Base-by-base conservation (phyloP, 2,113 vertebrate species). In the Tragelaphus imberbis region DNA sequence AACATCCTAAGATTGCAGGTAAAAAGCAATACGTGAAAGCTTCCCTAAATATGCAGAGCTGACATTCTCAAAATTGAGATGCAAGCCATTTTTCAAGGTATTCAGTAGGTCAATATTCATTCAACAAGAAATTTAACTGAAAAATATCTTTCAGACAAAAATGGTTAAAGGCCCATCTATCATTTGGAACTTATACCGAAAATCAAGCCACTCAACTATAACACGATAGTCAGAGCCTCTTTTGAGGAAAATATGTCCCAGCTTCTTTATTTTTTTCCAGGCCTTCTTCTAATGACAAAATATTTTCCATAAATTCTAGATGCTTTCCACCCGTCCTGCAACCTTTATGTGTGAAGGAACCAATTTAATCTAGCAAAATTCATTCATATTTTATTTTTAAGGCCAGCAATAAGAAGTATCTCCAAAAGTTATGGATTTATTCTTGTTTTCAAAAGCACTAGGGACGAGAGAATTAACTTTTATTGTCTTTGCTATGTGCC, bases 361-460 rank as follows among this genome's bases (percentile, higher is more conserved):
- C 27, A 97, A 94, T 61, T 97, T 82, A 94, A 84, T 96, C 51
- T 79, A 47, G 15, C 7, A 95, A 95, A 59, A 97, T 88, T 91
- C 7, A 58, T 68, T 59, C 23, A 59, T 33, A 84, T 9, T 97
- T 97, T 16, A 86, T 77, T 47, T 36, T 87, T 84, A 97, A 90
- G 80, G 49, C 47, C 51, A 84, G 51, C 28, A 93, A 88, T 40
- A 49, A 94, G 61, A 89, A 80, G 8, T 49, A 10, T 79, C 68
- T 79, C 40, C 89, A 82, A 97, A 97, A 91, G 16, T 47, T 12
- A 90, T 28, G 47, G 3, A 65, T 96, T 94, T 47, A 77, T 55
- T 96, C 40, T 90, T 63, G 49, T 88, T 92, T 97, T 95, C n/a
- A 87, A 96, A 97, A 93, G 11, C 53, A 93, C 23, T 16, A 59